Conservation (phyloP, 2,888 invertebrate species). For the Sinohyriopsis cumingii region DNA sequence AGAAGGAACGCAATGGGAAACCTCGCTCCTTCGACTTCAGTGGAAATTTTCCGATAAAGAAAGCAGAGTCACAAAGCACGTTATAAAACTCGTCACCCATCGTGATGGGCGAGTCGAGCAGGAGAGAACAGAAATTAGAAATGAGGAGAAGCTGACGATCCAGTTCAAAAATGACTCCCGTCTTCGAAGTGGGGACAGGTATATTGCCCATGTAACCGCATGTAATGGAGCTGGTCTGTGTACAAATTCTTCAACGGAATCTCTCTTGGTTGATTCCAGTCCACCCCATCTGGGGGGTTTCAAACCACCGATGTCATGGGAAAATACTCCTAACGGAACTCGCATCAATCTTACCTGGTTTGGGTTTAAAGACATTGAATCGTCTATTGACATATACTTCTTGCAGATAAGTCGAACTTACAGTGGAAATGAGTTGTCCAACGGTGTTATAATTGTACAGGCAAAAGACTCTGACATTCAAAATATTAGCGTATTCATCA, state of each 20-base stretch:
- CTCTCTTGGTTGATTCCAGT: slow-evolving; percentile 41
- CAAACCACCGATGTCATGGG: slow-evolving; percentile 31
- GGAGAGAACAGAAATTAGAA: slow-evolving; percentile 23
- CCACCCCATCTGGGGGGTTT: slow-evolving; percentile 51
- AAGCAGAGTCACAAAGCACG: slow-evolving; percentile 29
- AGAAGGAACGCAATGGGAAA: slow-evolving; percentile 22
- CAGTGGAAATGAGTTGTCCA: slow-evolving; percentile 30
- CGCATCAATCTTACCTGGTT: slow-evolving; percentile 33
- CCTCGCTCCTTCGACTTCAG: slow-evolving; percentile 22
- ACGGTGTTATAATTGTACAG: slow-evolving; percentile 8
- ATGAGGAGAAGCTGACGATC: slow-evolving; percentile 22
- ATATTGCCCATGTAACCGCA: slow-evolving; percentile 25
- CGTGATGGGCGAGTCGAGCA: slow-evolving; percentile 31
- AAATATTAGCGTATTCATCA: slow-evolving; percentile 6
- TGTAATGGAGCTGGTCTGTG: slow-evolving; percentile 47
- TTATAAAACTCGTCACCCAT: slow-evolving; percentile 25
- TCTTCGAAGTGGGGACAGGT: slow-evolving; percentile 36
- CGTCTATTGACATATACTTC: slow-evolving; percentile 28
- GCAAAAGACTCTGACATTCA: slow-evolving; percentile 1
- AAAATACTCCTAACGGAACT: background rate
- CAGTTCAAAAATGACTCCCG: slow-evolving; percentile 15
- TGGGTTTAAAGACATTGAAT: slow-evolving; percentile 43
- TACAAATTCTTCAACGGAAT: slow-evolving; percentile 19
- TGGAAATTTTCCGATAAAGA: slow-evolving; percentile 33
- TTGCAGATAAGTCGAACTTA: slow-evolving; percentile 26